Conservation (phyloP, 2,797 vertebrate species). For the Myripristis jacobus region DNA sequence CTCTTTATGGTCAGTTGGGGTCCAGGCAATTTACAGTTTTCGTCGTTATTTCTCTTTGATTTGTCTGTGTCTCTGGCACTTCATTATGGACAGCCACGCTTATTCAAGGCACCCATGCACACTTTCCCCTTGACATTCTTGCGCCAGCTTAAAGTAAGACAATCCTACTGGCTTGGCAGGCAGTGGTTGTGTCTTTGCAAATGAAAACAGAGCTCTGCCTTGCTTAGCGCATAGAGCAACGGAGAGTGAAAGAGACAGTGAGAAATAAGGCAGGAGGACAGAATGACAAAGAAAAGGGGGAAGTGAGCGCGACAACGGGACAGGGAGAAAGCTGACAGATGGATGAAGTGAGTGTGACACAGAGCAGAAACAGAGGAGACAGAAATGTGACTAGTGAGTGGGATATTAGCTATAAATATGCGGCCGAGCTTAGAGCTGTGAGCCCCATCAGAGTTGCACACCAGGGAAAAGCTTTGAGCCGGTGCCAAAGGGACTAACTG, state of each 20-base stretch:
- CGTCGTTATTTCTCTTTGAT: slow-evolving; percentile 2
- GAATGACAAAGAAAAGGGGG: background rate
- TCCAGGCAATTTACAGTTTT: background rate
- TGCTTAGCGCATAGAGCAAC: slow-evolving; percentile 15
- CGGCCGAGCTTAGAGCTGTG: slow-evolving; percentile 9
- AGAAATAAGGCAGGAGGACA: background rate
- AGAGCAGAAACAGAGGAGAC: background rate
- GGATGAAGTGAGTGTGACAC: slow-evolving; percentile 1
- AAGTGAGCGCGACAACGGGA: background rate
- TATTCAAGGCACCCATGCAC: background rate
- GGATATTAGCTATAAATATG: slow-evolving; percentile 3
- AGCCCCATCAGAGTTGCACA: slow-evolving; percentile 16
- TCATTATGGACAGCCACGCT: slow-evolving; percentile 1
- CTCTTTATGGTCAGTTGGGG: slow-evolving; percentile 91
- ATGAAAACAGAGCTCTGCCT: slow-evolving; percentile 29
- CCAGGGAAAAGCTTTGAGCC: slow-evolving; percentile 6
- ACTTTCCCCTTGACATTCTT: slow-evolving; percentile 21
- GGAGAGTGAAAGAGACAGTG: background rate
- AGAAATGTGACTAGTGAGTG: background rate
- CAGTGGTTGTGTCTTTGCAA: slow-evolving; percentile 26
- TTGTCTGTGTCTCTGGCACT: background rate
- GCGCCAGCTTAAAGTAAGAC: slow-evolving; percentile 38
- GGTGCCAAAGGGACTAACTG: slow-evolving; percentile 22
- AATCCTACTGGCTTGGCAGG: slow-evolving; percentile 36
- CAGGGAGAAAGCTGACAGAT: slow-evolving; percentile 15